Percentiles rank a stretch among this genome's conserved stretches.
These are phyloP conservation scores for Lasiurus borealis DNA, from an alignment of 2,113 vertebrate species.

Conservation along the genomic window DNA sequence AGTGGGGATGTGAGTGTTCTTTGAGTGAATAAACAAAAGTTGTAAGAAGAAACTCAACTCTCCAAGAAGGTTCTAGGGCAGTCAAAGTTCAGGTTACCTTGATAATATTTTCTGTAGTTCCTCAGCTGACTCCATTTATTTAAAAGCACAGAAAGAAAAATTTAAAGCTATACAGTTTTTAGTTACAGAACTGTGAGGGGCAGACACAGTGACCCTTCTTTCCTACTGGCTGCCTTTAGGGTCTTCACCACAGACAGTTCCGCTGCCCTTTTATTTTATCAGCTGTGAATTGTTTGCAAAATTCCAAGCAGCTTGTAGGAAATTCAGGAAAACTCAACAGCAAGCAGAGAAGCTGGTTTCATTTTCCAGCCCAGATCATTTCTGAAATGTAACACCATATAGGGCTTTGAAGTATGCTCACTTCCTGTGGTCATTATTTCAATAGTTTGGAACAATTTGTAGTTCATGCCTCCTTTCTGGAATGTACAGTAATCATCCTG, in stretches of 20 bases:
- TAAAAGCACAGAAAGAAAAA: conserved; percentile 87
- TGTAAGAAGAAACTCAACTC: conserved; percentile 26
- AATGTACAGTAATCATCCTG: conserved; percentile 81
- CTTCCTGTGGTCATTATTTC: conserved; percentile 84
- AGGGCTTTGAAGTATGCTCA: conserved; percentile 83
- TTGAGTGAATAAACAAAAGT: conserved; percentile 46
- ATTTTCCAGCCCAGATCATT: conserved; percentile 73
- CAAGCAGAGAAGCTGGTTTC: conserved; percentile 66
- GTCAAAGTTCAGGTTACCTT: conserved; percentile 46
- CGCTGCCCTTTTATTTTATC: conserved; percentile 80
- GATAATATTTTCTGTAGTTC: conserved; percentile 22
- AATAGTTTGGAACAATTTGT: conserved; percentile 79
- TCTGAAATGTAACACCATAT: conserved; percentile 82
- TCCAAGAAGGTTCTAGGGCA: conserved; percentile 1
- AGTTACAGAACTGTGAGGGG: conserved; percentile 78
- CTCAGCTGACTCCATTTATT: conserved; percentile 88
- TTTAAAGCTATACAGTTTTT: conserved; percentile 72
- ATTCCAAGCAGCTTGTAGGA: conserved; percentile 84
- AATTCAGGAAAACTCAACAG: conserved; percentile 81
- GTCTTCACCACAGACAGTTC: conserved; percentile 82
- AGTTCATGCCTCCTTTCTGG: conserved; percentile 56
- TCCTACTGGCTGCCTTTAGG: conserved; percentile 80
- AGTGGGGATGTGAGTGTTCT: background rate
- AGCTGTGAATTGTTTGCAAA: conserved; percentile 84
- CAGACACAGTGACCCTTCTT: conserved; percentile 78